Conservation (phyloP, 2,888 invertebrate genomes). For the Trichacis sp. region DNA sequence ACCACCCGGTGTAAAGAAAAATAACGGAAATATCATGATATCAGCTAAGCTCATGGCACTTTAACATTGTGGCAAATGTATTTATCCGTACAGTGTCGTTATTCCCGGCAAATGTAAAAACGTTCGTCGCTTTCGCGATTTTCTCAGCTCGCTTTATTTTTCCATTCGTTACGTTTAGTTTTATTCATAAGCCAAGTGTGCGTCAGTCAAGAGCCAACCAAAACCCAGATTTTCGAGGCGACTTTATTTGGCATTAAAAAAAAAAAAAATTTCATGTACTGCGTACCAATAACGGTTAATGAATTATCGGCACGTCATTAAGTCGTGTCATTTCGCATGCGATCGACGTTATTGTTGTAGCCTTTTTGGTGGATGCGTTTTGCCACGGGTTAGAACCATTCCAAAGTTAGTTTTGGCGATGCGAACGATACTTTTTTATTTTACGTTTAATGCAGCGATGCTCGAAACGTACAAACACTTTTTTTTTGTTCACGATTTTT, state of each 20-base stretch:
- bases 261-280: constrained; percentile 49
- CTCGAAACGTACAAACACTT: not conserved
- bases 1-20: too few relatives aligned
- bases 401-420: constrained; percentile 57
- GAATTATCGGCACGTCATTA: constrained; percentile 51
- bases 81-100: not conserved
- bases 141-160: not conserved
- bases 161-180: constrained; percentile 1
- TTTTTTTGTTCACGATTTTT: not conserved
- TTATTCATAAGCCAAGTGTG: constrained; percentile 53
- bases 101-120: too few relatives aligned
- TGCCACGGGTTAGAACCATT: constrained; percentile 61
- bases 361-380: constrained; percentile 47
- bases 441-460: constrained; percentile 7
- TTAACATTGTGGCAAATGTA: constrained; percentile 6
- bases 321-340: constrained; percentile 63
- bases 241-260: constrained; percentile 42
- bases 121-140: not conserved
- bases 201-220: constrained; percentile 58
- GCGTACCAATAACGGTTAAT: constrained; percentile 57
- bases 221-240: constrained; percentile 55
- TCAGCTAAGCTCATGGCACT: constrained; percentile 66
- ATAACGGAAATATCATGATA: too few relatives aligned
- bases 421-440: constrained; percentile 32
- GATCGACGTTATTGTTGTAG: constrained; percentile 55